Conservation (phyloP, 2,888 invertebrate genomes). For the Metallyticus violacea region DNA sequence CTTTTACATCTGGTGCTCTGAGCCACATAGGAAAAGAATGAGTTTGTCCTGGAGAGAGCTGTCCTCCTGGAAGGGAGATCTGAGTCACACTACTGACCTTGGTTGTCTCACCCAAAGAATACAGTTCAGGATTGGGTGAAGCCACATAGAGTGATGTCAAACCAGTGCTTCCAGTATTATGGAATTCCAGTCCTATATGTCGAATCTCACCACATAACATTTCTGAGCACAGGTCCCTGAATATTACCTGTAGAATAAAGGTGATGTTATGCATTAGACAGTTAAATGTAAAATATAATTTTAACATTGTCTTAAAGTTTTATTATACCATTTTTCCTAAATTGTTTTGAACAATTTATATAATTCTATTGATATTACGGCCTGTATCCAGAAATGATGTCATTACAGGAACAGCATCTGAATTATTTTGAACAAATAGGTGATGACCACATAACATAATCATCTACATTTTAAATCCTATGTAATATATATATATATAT, state of each 20-base stretch:
- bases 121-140: conserved; percentile 66
- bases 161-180: conserved; percentile 65
- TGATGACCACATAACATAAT: too few species aligned
- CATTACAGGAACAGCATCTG: too few species aligned
- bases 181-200: conserved; percentile 62
- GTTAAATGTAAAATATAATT: too few species aligned
- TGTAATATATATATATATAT: too few species aligned
- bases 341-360: too few species aligned
- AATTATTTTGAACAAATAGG: too few species aligned
- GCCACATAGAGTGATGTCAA: conserved; percentile 63
- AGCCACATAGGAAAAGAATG: conserved; percentile 62
- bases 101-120: conserved; percentile 50
- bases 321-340: too few species aligned
- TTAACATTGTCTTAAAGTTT: too few species aligned
- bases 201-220: conserved; percentile 74
- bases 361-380: too few species aligned
- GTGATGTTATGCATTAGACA: not conserved
- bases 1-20: conserved; percentile 64
- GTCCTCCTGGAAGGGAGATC: conserved; percentile 26
- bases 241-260: conserved; percentile 56
- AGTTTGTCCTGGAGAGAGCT: conserved; percentile 53
- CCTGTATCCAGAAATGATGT: too few species aligned
- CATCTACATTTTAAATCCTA: too few species aligned
- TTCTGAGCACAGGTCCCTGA: conserved; percentile 63
- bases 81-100: not conserved